A percentile compares a stretch with the other conserved stretches of the same genome.
Evolutionary conservation across 2,113 vertebrate species (phyloP).

Genomic region (Aspidoscelis tigris): DNA sequence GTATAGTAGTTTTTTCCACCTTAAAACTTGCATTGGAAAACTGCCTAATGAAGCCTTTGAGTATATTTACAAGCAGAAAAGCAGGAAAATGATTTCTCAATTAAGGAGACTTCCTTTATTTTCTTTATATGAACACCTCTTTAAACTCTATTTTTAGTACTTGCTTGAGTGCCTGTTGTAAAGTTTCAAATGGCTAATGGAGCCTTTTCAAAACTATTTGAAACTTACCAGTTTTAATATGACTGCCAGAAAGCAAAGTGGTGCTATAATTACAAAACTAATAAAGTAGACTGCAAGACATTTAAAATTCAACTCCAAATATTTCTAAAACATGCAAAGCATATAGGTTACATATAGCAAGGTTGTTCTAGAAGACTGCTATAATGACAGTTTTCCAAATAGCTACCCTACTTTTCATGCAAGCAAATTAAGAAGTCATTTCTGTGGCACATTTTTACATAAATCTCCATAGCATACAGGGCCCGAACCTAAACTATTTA

Average conservation of each 20-base stretch:
- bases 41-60: constrained; percentile 40
- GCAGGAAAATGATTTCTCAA: neutral
- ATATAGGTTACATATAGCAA: neutral
- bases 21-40: constrained; percentile 2
- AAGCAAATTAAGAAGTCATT: neutral
- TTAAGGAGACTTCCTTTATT: constrained; percentile 9
- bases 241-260: constrained; percentile 7
- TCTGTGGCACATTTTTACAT: too few species aligned
- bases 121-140: constrained; percentile 8
- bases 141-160: neutral
- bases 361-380: neutral
- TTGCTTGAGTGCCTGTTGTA: neutral
- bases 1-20: constrained; percentile 33
- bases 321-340: constrained; percentile 19
- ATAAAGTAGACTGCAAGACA: neutral
- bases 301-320: constrained; percentile 30
- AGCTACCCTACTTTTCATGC: neutral
- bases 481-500: neutral
- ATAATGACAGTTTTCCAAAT: neutral
- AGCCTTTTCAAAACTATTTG: constrained; percentile 23
- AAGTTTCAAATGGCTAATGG: constrained; percentile 13
- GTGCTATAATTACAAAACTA: constrained; percentile 28
- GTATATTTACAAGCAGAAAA: constrained; percentile 21
- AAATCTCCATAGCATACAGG: neutral
- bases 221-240: constrained; percentile 6